A percentile compares a stretch with the other conserved stretches of the same genome.
phyloP scores from a whole-genome alignment of 2,113 vertebrate genomes.

The Lampris incognitus region DNA sequence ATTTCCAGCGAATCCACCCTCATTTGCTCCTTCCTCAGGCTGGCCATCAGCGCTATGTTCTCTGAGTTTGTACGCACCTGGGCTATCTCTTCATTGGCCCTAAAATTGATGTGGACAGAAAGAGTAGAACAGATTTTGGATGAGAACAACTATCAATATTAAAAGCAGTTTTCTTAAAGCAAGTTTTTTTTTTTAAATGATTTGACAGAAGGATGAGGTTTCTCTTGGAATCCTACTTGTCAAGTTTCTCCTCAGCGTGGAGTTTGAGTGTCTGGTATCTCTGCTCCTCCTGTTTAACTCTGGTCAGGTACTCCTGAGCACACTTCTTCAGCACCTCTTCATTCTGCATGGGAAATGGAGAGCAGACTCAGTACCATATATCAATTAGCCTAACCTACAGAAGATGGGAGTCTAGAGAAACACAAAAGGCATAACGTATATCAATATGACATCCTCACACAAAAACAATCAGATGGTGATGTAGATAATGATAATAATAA shows the following conservation, averaged over 20 bases:
- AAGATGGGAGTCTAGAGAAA: neutral
- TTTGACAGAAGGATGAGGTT: neutral
- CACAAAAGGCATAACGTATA: neutral
- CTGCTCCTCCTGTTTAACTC: constrained; percentile 96
- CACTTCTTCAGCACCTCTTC: constrained; percentile 98
- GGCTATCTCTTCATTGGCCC: constrained; percentile 97
- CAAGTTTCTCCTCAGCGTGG: constrained; percentile 95
- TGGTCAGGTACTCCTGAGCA: constrained; percentile 92
- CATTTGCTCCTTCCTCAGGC: constrained; percentile 96
- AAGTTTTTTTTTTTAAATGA: neutral
- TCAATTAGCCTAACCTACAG: neutral
- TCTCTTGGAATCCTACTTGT: constrained; percentile 82
- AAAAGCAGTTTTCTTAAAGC: neutral
- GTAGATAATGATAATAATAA: neutral
- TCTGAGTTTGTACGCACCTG: constrained; percentile 93
- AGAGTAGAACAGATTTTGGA: neutral
- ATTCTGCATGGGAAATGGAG: constrained; percentile 82
- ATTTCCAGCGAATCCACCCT: constrained; percentile 97
- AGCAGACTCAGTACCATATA: neutral
- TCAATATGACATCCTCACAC: neutral
- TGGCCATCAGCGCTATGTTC: constrained; percentile 88
- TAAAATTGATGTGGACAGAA: constrained; percentile 49
- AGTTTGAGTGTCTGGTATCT: constrained; percentile 95
- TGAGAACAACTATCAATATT: neutral
- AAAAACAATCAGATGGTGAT: neutral